Evolutionary conservation across 2,888 invertebrate species (phyloP).

Genomic region (Zootermopsis nevadensis): DNA sequence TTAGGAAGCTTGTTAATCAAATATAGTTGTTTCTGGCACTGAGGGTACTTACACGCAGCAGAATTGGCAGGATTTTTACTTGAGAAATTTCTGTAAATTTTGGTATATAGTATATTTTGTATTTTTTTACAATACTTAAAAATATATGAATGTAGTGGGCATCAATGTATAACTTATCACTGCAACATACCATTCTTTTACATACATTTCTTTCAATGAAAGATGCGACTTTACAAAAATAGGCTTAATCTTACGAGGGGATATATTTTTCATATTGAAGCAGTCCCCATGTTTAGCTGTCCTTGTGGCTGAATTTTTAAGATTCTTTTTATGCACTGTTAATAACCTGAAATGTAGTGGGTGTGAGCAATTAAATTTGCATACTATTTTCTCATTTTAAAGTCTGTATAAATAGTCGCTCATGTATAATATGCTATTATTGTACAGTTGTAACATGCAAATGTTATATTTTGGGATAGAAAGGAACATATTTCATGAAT

Average conservation of each 20-base stretch:
- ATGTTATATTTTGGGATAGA: background rate
- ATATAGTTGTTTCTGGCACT: background rate
- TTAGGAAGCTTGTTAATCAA: background rate
- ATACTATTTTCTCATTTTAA: background rate
- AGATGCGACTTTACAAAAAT: background rate
- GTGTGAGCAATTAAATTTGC: background rate
- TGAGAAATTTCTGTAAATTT: constrained; percentile 8
- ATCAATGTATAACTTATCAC: background rate
- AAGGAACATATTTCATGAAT: background rate
- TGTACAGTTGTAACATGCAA: background rate
- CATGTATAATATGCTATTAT: background rate
- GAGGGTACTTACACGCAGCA: background rate
- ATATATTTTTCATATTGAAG: constrained; percentile 33
- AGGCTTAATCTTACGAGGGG: background rate
- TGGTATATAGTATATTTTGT: background rate
- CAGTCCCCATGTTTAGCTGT: background rate
- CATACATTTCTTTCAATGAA: constrained; percentile 27
- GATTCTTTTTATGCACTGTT: no score
- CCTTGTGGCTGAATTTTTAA: background rate
- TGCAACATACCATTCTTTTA: background rate
- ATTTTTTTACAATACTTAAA: background rate
- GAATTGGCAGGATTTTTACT: constrained; percentile 19
- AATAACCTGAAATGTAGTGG: background rate
- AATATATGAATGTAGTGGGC: background rate
- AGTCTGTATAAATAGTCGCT: background rate